phyloP scores from a whole-genome alignment of 1,140 invertebrate species.

The Gonioctena quinquepunctata region DNA sequence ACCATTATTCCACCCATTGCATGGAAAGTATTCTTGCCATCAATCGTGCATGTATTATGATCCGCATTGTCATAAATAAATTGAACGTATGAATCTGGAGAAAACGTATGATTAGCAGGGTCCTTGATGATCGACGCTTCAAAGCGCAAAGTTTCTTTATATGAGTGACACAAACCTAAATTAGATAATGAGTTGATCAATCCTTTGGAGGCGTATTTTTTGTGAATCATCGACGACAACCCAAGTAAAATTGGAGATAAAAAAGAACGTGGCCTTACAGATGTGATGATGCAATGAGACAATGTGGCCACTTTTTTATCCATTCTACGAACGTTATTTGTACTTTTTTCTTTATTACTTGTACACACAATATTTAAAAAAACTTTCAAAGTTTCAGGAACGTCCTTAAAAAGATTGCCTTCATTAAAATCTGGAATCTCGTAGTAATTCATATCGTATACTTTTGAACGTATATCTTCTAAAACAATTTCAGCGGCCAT shows the following conservation, averaged over 20 bases:
- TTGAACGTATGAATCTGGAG: constrained; percentile 7
- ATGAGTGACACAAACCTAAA: constrained; percentile 19
- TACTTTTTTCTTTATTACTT: constrained; percentile 6
- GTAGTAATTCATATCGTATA: too few relatives aligned
- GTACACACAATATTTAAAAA: constrained; percentile 5
- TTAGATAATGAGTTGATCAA: constrained; percentile 16
- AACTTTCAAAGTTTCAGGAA: too few relatives aligned
- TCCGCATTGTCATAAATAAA: constrained; percentile 1
- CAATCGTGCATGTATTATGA: constrained; percentile 9
- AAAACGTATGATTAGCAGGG: constrained; percentile 9
- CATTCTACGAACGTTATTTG: neutral
- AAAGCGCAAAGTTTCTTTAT: constrained; percentile 23
- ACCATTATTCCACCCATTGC: too few relatives aligned
- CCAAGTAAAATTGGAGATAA: constrained; percentile 27
- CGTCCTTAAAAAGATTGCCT: too few relatives aligned
- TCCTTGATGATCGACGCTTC: constrained; percentile 19
- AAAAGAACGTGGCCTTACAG: constrained; percentile 23
- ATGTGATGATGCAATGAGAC: constrained; percentile 18
- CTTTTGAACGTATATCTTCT: too few relatives aligned
- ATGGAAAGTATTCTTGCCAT: too few relatives aligned
- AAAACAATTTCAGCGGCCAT: too few relatives aligned
- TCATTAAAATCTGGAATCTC: too few relatives aligned
- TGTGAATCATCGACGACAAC: constrained; percentile 20
- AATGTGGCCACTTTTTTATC: constrained; percentile 19
- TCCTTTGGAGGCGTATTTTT: constrained; percentile 23